phyloP scores from a whole-genome alignment of 1,140 invertebrate species.

The Dinothrombium tinctorium region DNA sequence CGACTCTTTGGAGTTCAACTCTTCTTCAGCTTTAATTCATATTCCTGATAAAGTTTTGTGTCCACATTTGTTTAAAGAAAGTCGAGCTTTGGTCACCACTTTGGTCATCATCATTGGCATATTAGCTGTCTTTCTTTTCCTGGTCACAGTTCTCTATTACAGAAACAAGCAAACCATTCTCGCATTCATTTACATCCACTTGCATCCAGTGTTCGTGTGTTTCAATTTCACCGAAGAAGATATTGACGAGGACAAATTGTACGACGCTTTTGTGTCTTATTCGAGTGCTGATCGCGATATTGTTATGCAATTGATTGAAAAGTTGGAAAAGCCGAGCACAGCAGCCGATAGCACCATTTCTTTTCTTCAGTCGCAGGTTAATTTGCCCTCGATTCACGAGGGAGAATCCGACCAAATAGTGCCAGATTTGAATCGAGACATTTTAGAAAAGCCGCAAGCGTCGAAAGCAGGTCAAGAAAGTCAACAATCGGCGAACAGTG shows the following conservation, averaged over 20 bases:
- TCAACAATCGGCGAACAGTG: not conserved
- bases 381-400: constrained; percentile 8
- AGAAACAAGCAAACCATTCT: constrained; percentile 33
- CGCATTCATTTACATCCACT: constrained; percentile 36
- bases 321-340: constrained; percentile 24
- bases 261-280: constrained; percentile 68
- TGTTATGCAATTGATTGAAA: constrained; percentile 32
- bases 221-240: constrained; percentile 34
- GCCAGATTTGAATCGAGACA: constrained; percentile 4
- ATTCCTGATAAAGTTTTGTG: constrained; percentile 19
- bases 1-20: constrained; percentile 1
- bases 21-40: constrained; percentile 19
- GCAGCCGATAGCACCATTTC: not conserved
- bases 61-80: constrained; percentile 10
- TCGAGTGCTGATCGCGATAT: constrained; percentile 50
- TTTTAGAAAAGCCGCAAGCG: not conserved
- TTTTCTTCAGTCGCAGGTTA: not conserved
- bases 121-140: constrained; percentile 13
- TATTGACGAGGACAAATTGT: constrained; percentile 45
- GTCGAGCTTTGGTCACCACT: constrained; percentile 9
- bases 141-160: constrained; percentile 30
- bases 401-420: constrained; percentile 8
- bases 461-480: not conserved
- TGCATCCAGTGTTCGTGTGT: constrained; percentile 34
- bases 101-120: constrained; percentile 14